Base-by-base conservation (phyloP, 2,113 vertebrate genomes). In the Phasianus colchicus region DNA sequence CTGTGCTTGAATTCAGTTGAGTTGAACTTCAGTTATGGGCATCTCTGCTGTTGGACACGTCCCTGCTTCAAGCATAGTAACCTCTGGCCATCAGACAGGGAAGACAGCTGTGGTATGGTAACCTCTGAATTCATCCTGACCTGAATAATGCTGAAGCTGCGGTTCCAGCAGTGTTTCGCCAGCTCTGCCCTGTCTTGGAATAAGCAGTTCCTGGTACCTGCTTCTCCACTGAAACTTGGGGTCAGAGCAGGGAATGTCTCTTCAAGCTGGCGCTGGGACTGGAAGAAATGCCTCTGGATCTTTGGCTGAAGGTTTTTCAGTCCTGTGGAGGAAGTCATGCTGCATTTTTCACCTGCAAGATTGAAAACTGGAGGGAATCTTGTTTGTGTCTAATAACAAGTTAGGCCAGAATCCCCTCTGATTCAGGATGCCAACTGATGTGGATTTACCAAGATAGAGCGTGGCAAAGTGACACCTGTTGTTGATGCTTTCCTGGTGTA, bases 11-110 rank as follows among this genome's bases (percentile, higher is more conserved):
- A 61, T 24, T 32, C 55, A 64, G 43, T 40, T 57, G 83, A 67
- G 60, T 81, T 95, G 89, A 66, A 91, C 72, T 77, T 95, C 92
- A 96, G 27, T 96, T 93, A 86, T 43, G 88, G 90, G 57, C 88
- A 81, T 87, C 90, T 84, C 70, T 78, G 83, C 42, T 75, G 76
- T 16, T 78, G 76, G 70, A 84, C 2, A 3, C 61, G 47, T 92
- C 76, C 88, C 60, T 94, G 47, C 69, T 93, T 80, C 69, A 72
- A 94, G 92, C 4, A 13, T 72, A 64, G 72, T 77, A 90, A 88
- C 92, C 34, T 8, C 76, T 74, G 61, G 73, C 76, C 0, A 12
- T 88, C 93, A 52, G 70, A 78, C 90, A 92, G 92, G 95, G 92
- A 69, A 64, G 76, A 64, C 86, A 67, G 61, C 90, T 3, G 2